Percentiles rank a stretch among this genome's conserved stretches.
phyloP scores from a whole-genome alignment of 2,113 vertebrate genomes.

The Podiceps cristatus region DNA sequence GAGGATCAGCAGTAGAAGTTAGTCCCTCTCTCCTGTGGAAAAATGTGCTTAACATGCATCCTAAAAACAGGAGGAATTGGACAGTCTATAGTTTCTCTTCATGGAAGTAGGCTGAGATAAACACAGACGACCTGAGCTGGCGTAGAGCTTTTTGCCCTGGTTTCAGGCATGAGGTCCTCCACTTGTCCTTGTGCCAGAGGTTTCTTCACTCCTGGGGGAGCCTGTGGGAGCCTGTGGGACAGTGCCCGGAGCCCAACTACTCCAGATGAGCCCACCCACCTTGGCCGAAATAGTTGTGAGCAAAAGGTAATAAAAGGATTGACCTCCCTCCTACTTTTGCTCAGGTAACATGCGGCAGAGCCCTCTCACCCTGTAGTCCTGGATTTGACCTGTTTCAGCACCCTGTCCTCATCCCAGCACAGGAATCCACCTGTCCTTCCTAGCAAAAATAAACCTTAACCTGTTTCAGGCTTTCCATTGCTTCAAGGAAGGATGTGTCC shows the following conservation, averaged over 20 bases:
- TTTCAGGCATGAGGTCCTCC: neutral
- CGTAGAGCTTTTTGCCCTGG: neutral
- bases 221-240: neutral
- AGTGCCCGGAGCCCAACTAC: neutral
- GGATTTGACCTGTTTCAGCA: neutral
- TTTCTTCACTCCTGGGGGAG: neutral
- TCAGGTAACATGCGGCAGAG: neutral
- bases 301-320: neutral
- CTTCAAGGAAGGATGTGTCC: neutral
- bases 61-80: neutral
- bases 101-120: neutral
- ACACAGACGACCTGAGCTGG: neutral
- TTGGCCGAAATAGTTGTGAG: accelerated
- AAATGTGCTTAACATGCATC: neutral
- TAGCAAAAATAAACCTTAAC: neutral
- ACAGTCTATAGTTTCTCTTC: neutral
- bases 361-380: neutral
- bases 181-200: neutral
- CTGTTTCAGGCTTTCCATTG: neutral
- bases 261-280: neutral
- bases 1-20: neutral
- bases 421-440: neutral
- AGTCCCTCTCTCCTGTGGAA: neutral
- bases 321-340: neutral
- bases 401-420: neutral